Evolutionary conservation across 2,888 invertebrate genomes (phyloP), one percentile per base, ranked within the genome.

Genomic region (Ophion obscuratus): DNA sequence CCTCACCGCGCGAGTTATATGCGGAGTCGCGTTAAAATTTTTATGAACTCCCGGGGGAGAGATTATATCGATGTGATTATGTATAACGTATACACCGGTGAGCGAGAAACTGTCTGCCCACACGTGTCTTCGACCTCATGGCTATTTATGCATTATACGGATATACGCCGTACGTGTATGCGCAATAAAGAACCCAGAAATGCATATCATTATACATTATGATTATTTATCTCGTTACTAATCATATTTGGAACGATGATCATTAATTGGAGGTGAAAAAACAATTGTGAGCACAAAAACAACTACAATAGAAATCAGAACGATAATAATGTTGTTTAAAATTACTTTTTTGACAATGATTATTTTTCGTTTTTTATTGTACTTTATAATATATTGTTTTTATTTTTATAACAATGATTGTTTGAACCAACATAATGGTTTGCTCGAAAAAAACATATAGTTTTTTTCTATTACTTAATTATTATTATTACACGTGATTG

Each of bases 121-220:
- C 85, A 83, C 85, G 77, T 83, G 85, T 83, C 83, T 85, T 80
- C 85, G 83, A 85, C 85, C 85, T 70, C 82, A 77, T 77, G 73
- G 80, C 80, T 85, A 83, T 85, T 85, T 76, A 77, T 85, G 80
- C 80, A 47, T 61, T 61, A 68, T 53, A 68, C 83, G 44, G 67
- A 80, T 73, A 66, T 66, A 73, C 20, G 11, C 11, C 7, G 57
- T 17, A 44, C 57, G 44, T 24, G 40, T 40, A 73, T 14, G 27
- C 14, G 5, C 53, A 59, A 20, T 66, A 73, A 14, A 14, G 24
- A 71, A 66, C n/a, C 4, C 47, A 59, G 36, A 61, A 83, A 71
- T 64, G 17, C 11, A 14, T 31, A 71, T 64, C 20, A 79, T 64
- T 62, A 53, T 53, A 14, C 44, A 71, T 62, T 70, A 70, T 79